Percentiles rank a stretch among this genome's conserved stretches.
Evolutionary conservation across 2,888 invertebrate genomes (phyloP).

Genomic region (Drosophila paranaensis): DNA sequence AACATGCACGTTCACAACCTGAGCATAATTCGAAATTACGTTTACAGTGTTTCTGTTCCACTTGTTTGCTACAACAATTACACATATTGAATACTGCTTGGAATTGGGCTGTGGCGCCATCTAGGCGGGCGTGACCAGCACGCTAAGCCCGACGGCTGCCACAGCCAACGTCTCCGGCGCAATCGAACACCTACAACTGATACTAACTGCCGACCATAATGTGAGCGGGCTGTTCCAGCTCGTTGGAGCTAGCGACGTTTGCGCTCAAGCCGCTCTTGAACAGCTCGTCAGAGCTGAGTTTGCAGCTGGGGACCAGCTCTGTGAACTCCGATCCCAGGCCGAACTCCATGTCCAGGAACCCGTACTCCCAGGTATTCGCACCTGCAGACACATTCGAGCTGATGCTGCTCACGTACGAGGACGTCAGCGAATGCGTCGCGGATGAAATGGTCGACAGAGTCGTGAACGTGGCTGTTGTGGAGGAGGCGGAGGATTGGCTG

Average conservation of each 20-base stretch:
- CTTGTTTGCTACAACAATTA: conserved; percentile 36
- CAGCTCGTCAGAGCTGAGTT: conserved; percentile 86
- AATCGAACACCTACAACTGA: conserved; percentile 79
- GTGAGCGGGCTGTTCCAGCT: conserved; percentile 86
- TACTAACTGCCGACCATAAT: conserved; percentile 86
- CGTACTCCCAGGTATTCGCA: conserved; percentile 84
- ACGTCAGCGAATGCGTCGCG: conserved; percentile 82
- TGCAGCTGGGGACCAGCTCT: conserved; percentile 86
- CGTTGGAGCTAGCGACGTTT: conserved; percentile 82
- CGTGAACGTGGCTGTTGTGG: conserved; percentile 82
- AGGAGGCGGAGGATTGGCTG: conserved; percentile 54
- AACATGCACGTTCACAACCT: conserved; percentile 83
- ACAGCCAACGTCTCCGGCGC: conserved; percentile 16
- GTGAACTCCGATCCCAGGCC: conserved; percentile 86
- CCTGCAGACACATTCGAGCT: conserved; percentile 75
- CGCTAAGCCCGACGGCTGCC: conserved; percentile 42
- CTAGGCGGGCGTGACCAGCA: conserved; percentile 60
- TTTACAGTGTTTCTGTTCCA: conserved; percentile 30
- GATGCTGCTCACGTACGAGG: conserved; percentile 82
- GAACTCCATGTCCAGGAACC: conserved; percentile 85
- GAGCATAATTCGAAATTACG: conserved; percentile 79
- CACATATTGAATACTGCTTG: conserved; percentile 70
- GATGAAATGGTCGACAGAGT: conserved; percentile 83
- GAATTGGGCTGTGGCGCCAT: conserved; percentile 50
- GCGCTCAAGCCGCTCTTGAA: conserved; percentile 85